phyloP scores from a whole-genome alignment of 2,888 invertebrate genomes.

The Periphyllus acericola region DNA sequence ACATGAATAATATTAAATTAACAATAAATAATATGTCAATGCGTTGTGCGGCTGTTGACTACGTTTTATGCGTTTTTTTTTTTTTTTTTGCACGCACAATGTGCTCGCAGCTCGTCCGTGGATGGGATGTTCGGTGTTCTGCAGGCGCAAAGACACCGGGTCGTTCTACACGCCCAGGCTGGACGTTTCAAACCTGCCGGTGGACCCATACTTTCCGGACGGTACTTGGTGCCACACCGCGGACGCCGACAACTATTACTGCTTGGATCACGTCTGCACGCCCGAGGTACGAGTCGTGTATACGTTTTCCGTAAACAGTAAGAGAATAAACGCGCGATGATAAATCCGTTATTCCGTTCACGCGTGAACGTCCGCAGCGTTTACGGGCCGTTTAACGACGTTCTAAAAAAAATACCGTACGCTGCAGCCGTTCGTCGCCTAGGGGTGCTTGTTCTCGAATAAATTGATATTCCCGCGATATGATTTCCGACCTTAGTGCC shows the following conservation, averaged over 20 bases:
- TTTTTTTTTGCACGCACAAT: no score
- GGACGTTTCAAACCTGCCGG: conserved; percentile 70
- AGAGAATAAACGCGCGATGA: background rate
- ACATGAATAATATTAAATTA: no score
- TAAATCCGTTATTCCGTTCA: background rate
- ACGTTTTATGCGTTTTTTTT: no score
- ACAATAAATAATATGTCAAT: no score
- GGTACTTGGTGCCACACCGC: conserved; percentile 83
- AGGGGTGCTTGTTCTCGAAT: no score
- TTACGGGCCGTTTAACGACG: no score
- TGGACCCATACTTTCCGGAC: conserved; percentile 82
- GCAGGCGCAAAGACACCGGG: conserved; percentile 70
- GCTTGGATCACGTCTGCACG: conserved; percentile 79
- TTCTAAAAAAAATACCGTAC: no score
- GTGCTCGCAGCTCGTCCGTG: conserved; percentile 73
- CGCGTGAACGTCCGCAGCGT: no score
- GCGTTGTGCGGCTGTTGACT: no score
- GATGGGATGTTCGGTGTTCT: conserved; percentile 85
- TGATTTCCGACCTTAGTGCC: background rate
- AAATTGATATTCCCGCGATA: background rate
- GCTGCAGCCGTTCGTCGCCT: no score
- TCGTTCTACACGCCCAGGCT: conserved; percentile 80
- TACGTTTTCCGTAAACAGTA: no score
- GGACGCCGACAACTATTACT: conserved; percentile 75
- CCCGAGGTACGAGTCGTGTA: conserved; percentile 71